A percentile compares a stretch with the other conserved stretches of the same genome.
Evolutionary conservation across 2,888 invertebrate species (phyloP).

Genomic region (Archaeoteleia sp.): DNA sequence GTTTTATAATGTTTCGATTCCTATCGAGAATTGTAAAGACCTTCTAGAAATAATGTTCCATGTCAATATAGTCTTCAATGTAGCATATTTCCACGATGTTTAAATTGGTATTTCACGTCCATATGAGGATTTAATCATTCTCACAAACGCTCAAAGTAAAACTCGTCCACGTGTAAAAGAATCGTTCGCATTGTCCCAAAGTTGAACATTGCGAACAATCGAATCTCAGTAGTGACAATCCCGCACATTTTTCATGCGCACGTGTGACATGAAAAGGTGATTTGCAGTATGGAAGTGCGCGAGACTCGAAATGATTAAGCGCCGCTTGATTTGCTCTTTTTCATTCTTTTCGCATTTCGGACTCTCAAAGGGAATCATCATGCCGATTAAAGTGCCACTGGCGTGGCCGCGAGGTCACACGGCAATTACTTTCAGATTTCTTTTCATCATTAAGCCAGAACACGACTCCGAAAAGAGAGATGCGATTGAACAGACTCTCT

Average conservation of each 20-base stretch:
- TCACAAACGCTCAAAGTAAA: too few species aligned
- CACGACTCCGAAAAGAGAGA: conserved; percentile 38
- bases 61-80: too few species aligned
- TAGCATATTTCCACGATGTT: too few species aligned
- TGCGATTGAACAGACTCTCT: conserved; percentile 40
- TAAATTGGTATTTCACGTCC: too few species aligned
- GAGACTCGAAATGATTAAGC: conserved; percentile 39
- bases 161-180: too few species aligned
- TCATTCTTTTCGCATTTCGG: conserved; percentile 39
- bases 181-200: conserved; percentile 25
- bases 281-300: conserved; percentile 21
- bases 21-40: too few species aligned
- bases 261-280: conserved; percentile 36
- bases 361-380: conserved; percentile 37
- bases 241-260: conserved; percentile 29
- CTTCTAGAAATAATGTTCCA: too few species aligned
- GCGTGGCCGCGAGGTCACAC: conserved; percentile 51
- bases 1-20: too few species aligned
- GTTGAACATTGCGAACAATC: conserved; percentile 21
- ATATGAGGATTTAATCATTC: too few species aligned
- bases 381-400: conserved; percentile 43
- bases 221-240: conserved; percentile 13
- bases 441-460: conserved; percentile 58
- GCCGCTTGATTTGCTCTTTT: conserved; percentile 2
- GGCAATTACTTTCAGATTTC: conserved; percentile 63